phyloP scores from a whole-genome alignment of 1,140 invertebrate genomes.

The Bombus breviceps region DNA sequence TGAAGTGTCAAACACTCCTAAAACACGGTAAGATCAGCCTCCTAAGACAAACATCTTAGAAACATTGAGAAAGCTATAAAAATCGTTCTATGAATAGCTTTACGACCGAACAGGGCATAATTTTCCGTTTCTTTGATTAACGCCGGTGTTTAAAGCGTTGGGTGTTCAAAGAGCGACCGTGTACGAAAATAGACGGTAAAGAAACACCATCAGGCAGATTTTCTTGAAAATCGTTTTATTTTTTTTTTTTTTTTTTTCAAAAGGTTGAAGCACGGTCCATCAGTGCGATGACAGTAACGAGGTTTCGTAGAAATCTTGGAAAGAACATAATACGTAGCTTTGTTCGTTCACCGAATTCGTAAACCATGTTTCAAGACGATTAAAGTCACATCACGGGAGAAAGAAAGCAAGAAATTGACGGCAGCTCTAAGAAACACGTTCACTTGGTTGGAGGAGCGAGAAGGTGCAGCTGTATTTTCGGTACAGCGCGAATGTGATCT shows the following conservation, averaged over 20 bases:
- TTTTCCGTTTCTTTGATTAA: conserved; percentile 18
- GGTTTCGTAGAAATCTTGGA: conserved; percentile 1
- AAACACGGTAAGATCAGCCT: background rate
- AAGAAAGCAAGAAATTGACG: background rate
- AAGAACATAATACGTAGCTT: background rate
- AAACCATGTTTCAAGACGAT: background rate
- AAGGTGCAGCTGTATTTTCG: conserved; percentile 24
- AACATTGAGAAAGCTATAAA: background rate
- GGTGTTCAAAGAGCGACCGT: background rate
- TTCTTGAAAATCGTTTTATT: background rate
- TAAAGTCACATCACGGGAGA: background rate
- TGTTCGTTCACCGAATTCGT: background rate
- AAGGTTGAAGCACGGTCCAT: background rate
- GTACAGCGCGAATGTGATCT: conserved; percentile 29
- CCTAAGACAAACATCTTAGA: background rate
- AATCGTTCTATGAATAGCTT: background rate
- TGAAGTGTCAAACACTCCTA: background rate
- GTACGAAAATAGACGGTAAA: background rate
- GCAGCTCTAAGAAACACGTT: background rate
- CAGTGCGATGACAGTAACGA: background rate
- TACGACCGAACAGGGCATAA: background rate
- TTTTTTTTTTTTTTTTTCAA: background rate
- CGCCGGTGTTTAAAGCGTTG: background rate
- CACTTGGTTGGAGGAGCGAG: background rate
- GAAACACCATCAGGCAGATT: background rate